These are phyloP conservation scores for Orthonychiurus folsomi DNA, from an alignment of 2,888 invertebrate genomes.

Conservation along the genomic window DNA sequence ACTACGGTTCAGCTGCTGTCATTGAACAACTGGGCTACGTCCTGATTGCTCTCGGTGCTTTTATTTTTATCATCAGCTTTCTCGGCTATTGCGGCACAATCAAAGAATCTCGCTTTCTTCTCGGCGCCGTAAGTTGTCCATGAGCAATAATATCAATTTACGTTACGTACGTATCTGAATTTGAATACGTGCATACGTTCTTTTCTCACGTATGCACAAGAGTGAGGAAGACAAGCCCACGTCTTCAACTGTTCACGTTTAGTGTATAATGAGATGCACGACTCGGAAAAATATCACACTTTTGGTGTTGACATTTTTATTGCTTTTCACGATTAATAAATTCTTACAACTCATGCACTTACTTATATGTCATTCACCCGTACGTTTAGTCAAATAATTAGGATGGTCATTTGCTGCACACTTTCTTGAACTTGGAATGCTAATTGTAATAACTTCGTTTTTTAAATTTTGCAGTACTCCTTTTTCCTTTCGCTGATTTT, in stretches of 20 bases:
- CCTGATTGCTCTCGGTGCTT: conserved; percentile 57
- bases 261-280: no score
- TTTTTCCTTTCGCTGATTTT: conserved; percentile 57
- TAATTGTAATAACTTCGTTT: conserved; percentile 17
- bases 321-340: no score
- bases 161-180: background rate
- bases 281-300: no score
- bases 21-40: conserved; percentile 60
- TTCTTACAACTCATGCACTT: no score
- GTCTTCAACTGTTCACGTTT: no score
- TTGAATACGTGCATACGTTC: background rate
- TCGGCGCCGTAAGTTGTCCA: conserved; percentile 57
- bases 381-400: no score
- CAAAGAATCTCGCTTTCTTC: conserved; percentile 57
- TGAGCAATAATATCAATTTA: no score
- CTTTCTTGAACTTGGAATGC: no score
- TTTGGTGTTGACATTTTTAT: no score
- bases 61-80: conserved; percentile 63
- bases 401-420: no score
- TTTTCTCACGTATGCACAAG: background rate
- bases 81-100: conserved; percentile 63
- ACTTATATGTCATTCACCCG: no score
- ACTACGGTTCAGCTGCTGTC: conserved; percentile 8
- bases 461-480: conserved; percentile 54
- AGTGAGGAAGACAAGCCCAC: background rate